These are phyloP conservation scores for Protonibea diacanthus DNA, from an alignment of 2,797 vertebrate species.

Conservation along the genomic window DNA sequence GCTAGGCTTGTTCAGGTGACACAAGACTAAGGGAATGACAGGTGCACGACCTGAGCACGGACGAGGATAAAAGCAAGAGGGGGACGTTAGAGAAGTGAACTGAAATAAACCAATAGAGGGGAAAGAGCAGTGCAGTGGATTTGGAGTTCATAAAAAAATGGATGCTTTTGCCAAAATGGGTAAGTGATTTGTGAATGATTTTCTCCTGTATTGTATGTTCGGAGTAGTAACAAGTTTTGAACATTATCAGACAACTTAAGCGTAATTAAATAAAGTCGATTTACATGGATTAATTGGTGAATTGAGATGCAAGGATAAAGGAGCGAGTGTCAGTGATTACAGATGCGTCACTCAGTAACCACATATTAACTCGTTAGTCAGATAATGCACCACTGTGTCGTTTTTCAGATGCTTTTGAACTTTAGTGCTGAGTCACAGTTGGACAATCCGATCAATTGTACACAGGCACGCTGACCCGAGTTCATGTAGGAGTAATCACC, in stretches of 20 bases:
- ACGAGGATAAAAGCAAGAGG: conserved; percentile 6
- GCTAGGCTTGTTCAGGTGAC: conserved; percentile 28
- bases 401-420: conserved; percentile 29
- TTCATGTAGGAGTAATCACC: not conserved
- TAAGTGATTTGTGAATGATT: conserved; percentile 43
- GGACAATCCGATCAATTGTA: not conserved
- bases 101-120: not conserved
- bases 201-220: conserved; percentile 1
- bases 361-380: not conserved
- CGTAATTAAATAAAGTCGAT: conserved; percentile 16
- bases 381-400: not conserved
- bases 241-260: not conserved
- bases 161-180: conserved; percentile 43
- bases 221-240: not conserved
- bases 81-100: not conserved
- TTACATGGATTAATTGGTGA: not conserved
- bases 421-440: conserved; percentile 18
- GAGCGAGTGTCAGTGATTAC: not conserved
- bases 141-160: not conserved
- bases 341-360: not conserved
- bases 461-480: conserved; percentile 2
- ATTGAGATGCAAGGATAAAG: not conserved
- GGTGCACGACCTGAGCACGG: conserved; percentile 8
- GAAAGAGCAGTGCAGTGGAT: not conserved
- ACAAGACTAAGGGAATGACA: conserved; percentile 11